These are phyloP conservation scores for Pseudotriccus pelzelni DNA, from an alignment of 2,797 vertebrate species.

Conservation along the genomic window DNA sequence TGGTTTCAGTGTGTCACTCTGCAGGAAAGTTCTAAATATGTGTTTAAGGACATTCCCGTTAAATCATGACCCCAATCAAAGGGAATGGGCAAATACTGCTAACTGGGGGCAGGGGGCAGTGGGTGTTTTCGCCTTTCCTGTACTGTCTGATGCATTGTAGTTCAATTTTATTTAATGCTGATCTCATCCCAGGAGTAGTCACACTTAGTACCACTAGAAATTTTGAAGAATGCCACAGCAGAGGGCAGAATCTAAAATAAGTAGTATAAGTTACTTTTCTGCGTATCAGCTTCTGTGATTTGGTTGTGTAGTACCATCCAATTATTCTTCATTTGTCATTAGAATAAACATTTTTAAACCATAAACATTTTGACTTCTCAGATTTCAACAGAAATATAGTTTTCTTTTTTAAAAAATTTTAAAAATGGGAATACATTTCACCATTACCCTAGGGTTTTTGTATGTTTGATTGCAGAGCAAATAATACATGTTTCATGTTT, in stretches of 20 bases:
- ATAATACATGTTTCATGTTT: background rate
- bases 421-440: background rate
- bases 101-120: fast-evolving
- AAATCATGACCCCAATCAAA: background rate
- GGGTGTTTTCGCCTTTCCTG: background rate
- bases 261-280: background rate
- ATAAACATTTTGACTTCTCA: background rate
- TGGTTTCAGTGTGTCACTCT: background rate
- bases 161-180: background rate
- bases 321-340: background rate
- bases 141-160: background rate
- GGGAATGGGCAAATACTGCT: background rate
- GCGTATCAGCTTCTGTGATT: background rate
- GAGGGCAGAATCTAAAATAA: background rate
- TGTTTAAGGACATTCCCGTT: background rate
- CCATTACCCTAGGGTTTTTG: background rate
- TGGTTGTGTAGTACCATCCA: background rate
- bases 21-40: background rate
- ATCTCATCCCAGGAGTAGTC: background rate
- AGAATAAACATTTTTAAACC: background rate
- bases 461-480: background rate
- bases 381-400: background rate
- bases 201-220: background rate
- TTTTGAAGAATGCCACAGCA: background rate
- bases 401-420: background rate